phyloP scores from a whole-genome alignment of 2,797 vertebrate genomes.

The Spinus olivaceus region DNA sequence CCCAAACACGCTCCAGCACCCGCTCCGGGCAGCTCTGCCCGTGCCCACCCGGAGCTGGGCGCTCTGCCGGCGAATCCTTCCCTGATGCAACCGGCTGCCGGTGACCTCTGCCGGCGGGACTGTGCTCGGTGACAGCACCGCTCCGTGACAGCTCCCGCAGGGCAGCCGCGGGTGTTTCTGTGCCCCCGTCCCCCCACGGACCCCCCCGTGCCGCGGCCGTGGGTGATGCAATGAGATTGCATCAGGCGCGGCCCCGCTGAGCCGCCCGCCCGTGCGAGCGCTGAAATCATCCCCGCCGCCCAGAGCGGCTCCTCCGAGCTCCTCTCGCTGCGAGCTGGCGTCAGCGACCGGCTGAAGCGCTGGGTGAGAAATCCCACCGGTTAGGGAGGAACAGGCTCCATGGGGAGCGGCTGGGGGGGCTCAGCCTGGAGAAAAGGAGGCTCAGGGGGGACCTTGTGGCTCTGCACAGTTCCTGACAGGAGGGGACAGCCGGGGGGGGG shows the following conservation, averaged over 20 bases:
- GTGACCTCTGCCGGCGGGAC: background rate
- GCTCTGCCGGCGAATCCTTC: rapidly evolving
- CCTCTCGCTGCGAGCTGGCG: background rate
- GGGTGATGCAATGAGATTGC: background rate
- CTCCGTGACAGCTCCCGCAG: background rate
- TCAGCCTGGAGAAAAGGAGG: background rate
- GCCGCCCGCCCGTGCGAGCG: background rate
- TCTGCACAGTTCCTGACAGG: background rate
- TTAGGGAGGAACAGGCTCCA: rapidly evolving
- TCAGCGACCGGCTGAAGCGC: background rate
- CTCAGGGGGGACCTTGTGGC: background rate
- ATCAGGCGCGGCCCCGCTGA: background rate
- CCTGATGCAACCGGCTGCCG: rapidly evolving
- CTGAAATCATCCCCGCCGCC: background rate
- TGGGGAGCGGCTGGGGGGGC: background rate
- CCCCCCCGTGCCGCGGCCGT: background rate
- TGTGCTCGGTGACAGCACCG: rapidly evolving
- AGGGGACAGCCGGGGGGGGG: rapidly evolving
- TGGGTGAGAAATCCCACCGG: background rate
- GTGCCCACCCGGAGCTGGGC: rapidly evolving
- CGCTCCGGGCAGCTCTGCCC: rapidly evolving
- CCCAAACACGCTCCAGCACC: background rate
- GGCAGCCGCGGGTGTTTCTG: rapidly evolving
- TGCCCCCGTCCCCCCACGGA: background rate
- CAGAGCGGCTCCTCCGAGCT: background rate